phyloP scores from a whole-genome alignment of 2,113 vertebrate species.

The Heterotilapia buettikoferi region DNA sequence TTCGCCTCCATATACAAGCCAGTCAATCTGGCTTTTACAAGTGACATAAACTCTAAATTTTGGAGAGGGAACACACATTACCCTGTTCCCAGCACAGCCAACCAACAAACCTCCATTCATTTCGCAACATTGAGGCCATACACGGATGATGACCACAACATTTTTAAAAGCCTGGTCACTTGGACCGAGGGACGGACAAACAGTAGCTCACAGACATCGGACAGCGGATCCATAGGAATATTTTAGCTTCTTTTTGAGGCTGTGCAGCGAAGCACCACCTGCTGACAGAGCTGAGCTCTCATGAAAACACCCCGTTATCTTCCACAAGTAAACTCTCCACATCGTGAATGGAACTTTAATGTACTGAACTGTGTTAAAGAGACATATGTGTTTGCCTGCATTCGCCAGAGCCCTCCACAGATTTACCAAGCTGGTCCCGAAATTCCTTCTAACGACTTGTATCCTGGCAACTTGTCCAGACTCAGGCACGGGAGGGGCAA shows the following conservation, averaged over 20 bases:
- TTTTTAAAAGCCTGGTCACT: conserved; percentile 47
- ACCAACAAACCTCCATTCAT: conserved; percentile 62
- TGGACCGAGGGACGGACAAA: conserved; percentile 26
- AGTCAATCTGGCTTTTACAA: conserved; percentile 55
- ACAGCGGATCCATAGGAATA: neutral
- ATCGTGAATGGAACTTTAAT: conserved; percentile 56
- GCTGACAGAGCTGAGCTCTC: neutral
- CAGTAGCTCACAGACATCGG: conserved; percentile 19
- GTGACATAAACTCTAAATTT: conserved; percentile 58
- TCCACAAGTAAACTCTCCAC: neutral
- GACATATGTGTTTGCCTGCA: conserved; percentile 32
- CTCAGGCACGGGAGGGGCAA: conserved; percentile 15
- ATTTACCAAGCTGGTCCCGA: conserved; percentile 50
- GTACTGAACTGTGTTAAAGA: conserved; percentile 43
- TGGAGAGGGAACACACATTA: conserved; percentile 44
- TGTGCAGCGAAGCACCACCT: conserved; percentile 21
- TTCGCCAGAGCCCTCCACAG: conserved; percentile 33
- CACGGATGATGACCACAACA: conserved; percentile 50
- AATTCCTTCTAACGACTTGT: conserved; percentile 63
- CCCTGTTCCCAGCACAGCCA: conserved; percentile 31
- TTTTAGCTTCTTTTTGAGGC: neutral
- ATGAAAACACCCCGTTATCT: neutral
- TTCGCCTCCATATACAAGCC: conserved; percentile 27
- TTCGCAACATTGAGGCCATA: conserved; percentile 48
- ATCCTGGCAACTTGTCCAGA: conserved; percentile 56